Evolutionary conservation across 2,113 vertebrate species (phyloP).

Genomic region (Tor tambroides): DNA sequence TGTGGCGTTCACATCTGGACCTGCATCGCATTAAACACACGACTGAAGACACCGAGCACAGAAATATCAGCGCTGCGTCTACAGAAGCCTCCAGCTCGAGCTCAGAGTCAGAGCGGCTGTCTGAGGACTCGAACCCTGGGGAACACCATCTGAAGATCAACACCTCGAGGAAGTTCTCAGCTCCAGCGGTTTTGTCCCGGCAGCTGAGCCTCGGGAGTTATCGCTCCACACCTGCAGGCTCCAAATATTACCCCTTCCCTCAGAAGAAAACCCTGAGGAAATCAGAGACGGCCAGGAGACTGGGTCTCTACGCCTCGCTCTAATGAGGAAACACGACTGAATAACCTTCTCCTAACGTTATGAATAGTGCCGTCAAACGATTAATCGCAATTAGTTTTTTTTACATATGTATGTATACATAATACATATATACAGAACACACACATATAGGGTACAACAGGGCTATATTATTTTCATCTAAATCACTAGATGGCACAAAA

Average conservation of each 20-base stretch:
- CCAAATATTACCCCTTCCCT: conserved; percentile 71
- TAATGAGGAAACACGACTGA: conserved; percentile 20
- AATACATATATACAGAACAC: too few species aligned
- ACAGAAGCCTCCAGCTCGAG: not conserved
- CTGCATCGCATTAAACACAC: conserved; percentile 67
- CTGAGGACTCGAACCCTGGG: not conserved
- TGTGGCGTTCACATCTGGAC: conserved; percentile 79
- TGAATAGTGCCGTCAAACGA: too few species aligned
- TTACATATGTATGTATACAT: too few species aligned
- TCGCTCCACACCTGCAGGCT: conserved; percentile 49
- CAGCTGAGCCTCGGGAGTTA: conserved; percentile 55
- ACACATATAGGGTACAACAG: too few species aligned
- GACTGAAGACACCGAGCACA: not conserved
- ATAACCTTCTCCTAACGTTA: too few species aligned
- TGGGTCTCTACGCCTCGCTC: conserved; percentile 77
- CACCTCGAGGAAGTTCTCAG: conserved; percentile 50
- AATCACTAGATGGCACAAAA: too few species aligned
- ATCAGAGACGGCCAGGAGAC: conserved; percentile 78
- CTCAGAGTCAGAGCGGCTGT: conserved; percentile 21
- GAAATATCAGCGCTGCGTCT: fast-evolving
- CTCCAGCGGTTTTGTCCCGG: conserved; percentile 60
- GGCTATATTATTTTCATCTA: too few species aligned
- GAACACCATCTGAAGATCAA: not conserved
- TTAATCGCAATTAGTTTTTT: too few species aligned
- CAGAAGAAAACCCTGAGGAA: conserved; percentile 76